A percentile compares a stretch with the other conserved stretches of the same genome.
Evolutionary conservation across 2,113 vertebrate species (phyloP).

Genomic region (Microtus pennsylvanicus): DNA sequence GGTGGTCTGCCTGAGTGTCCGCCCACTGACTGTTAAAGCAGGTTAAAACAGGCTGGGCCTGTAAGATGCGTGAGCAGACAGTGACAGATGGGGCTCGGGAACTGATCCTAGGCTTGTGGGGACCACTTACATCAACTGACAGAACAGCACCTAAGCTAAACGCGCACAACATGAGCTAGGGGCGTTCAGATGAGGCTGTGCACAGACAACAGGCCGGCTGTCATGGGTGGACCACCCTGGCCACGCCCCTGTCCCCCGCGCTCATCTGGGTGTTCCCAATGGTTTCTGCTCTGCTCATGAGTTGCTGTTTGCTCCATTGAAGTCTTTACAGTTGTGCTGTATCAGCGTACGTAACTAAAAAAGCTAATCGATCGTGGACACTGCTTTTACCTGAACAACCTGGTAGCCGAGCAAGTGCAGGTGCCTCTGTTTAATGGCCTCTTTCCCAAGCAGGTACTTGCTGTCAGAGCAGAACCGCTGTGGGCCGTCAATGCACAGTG

Average conservation of each 20-base stretch:
- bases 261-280: not conserved
- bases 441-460: conserved; percentile 91
- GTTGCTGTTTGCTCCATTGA: too few species aligned
- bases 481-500: conserved; percentile 92
- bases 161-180: too few species aligned
- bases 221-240: not conserved
- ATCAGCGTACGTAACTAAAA: not conserved
- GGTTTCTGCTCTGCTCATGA: not conserved
- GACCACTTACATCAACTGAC: not conserved
- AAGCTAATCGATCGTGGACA: not conserved
- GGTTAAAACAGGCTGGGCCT: not conserved
- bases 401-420: conserved; percentile 93
- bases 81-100: not conserved
- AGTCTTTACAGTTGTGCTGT: not conserved
- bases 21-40: not conserved
- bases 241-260: accelerated
- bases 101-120: not conserved
- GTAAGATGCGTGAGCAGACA: not conserved
- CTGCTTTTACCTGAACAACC: conserved; percentile 91
- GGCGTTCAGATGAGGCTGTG: not conserved
- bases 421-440: conserved; percentile 94
- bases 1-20: not conserved
- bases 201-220: accelerated
- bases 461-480: conserved; percentile 91
- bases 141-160: not conserved